phyloP scores from a whole-genome alignment of 2,113 vertebrate species.

The Baryphthengus martii region DNA sequence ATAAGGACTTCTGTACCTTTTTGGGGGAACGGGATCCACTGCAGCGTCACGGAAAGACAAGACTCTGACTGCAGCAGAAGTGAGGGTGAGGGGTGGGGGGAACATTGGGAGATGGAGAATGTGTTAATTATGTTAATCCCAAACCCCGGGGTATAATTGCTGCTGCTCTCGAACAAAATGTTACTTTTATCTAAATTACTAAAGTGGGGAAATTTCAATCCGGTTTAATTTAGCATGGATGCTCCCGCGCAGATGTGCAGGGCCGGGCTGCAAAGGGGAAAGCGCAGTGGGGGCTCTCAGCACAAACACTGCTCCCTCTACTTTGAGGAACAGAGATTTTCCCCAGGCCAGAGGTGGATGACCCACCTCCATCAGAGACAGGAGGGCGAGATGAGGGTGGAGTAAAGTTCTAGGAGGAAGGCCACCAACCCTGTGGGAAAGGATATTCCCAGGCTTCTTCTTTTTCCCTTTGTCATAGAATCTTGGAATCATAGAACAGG shows the following conservation, averaged over 20 bases:
- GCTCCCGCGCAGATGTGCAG: conserved; percentile 17
- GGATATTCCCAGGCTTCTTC: background rate
- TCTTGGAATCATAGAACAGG: background rate
- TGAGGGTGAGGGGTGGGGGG: rapidly evolving
- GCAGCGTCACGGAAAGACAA: conserved; percentile 25
- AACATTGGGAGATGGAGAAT: conserved; percentile 59
- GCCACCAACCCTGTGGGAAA: rapidly evolving
- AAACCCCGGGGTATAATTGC: conserved; percentile 71
- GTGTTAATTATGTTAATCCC: conserved; percentile 75
- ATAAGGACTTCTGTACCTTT: conserved; percentile 60
- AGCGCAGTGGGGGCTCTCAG: rapidly evolving
- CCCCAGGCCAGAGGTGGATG: rapidly evolving
- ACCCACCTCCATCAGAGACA: background rate
- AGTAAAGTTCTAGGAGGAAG: background rate
- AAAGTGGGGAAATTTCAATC: conserved; percentile 68
- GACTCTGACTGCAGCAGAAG: conserved; percentile 58
- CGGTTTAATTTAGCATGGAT: conserved; percentile 57
- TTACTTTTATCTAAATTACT: conserved; percentile 77
- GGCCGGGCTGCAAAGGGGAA: conserved; percentile 12
- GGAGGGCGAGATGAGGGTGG: background rate
- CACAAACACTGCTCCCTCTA: rapidly evolving
- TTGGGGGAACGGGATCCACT: background rate
- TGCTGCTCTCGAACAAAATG: conserved; percentile 77
- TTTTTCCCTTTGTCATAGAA: background rate
- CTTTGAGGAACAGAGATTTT: background rate